phyloP scores from a whole-genome alignment of 2,888 invertebrate genomes.

The Eupithecia exiguata region DNA sequence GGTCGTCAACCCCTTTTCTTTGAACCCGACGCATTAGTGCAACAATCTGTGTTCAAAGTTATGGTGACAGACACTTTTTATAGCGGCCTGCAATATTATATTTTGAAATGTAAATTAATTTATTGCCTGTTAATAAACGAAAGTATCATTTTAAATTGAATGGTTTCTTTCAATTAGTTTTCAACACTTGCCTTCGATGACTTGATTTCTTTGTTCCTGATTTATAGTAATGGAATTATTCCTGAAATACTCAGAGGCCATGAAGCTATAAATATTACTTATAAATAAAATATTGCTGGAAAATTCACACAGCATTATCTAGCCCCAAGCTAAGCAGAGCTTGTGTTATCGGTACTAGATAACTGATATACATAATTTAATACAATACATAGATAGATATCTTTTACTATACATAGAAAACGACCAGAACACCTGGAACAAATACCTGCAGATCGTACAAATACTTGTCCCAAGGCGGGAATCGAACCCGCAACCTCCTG shows the following conservation, averaged over 20 bases:
- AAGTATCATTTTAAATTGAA: slow-evolving; percentile 66
- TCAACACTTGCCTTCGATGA: slow-evolving; percentile 9
- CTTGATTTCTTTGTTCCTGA: neutral
- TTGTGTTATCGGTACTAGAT: no score
- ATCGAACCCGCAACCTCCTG: no score
- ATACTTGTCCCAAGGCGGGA: no score
- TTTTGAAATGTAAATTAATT: slow-evolving; percentile 75
- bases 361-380: no score
- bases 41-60: slow-evolving; percentile 81
- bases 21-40: slow-evolving; percentile 69
- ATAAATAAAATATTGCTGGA: no score
- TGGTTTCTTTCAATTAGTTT: slow-evolving; percentile 30
- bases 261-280: no score
- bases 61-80: slow-evolving; percentile 79
- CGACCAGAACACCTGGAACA: no score
- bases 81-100: slow-evolving; percentile 68
- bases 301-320: no score
- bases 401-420: no score
- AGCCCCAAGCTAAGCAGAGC: no score
- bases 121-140: slow-evolving; percentile 71
- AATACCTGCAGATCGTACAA: no score
- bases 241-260: neutral
- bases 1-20: slow-evolving; percentile 73
- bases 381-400: no score
- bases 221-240: neutral